Percentiles rank a stretch among this genome's conserved stretches.
These are phyloP conservation scores for Cryptotermes secundus DNA, from an alignment of 1,140 invertebrate species.

Conservation along the genomic window DNA sequence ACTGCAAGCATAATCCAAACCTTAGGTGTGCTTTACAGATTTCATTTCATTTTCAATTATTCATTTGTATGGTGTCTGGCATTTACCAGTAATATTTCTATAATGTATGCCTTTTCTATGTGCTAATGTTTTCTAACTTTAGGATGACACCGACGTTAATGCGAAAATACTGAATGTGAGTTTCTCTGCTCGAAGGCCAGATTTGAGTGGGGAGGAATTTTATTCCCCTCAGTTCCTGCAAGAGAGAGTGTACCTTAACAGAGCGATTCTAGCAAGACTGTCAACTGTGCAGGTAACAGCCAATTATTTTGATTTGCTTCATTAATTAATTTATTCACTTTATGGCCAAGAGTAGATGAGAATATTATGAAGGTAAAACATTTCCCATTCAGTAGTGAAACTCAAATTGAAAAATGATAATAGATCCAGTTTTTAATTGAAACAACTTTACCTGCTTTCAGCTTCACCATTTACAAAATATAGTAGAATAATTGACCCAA, in stretches of 20 bases:
- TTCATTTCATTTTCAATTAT: too few relatives aligned
- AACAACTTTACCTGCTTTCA: too few relatives aligned
- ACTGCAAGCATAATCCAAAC: too few relatives aligned
- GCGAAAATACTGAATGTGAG: slow-evolving; percentile 90
- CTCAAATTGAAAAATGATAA: too few relatives aligned
- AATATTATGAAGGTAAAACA: too few relatives aligned
- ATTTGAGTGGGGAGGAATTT: slow-evolving; percentile 75
- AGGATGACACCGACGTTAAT: slow-evolving; percentile 85
- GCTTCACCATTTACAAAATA: too few relatives aligned
- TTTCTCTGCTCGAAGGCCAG: slow-evolving; percentile 83
- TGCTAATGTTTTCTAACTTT: slow-evolving; percentile 35
- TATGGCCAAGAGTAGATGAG: too few relatives aligned
- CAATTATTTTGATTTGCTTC: slow-evolving; percentile 28
- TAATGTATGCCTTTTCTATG: neutral
- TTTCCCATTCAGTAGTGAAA: too few relatives aligned
- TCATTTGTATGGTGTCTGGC: too few relatives aligned
- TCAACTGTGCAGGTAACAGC: slow-evolving; percentile 76
- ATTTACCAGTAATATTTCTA: neutral
- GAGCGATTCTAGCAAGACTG: slow-evolving; percentile 78
- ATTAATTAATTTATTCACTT: neutral
- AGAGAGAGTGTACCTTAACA: slow-evolving; percentile 91
- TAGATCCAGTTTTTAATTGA: too few relatives aligned
- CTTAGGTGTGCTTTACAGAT: too few relatives aligned
- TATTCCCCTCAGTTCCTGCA: slow-evolving; percentile 86
- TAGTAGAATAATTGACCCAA: too few relatives aligned